A percentile compares a stretch with the other conserved stretches of the same genome.
phyloP scores from a whole-genome alignment of 2,888 invertebrate genomes.

The Abscondita cerata region DNA sequence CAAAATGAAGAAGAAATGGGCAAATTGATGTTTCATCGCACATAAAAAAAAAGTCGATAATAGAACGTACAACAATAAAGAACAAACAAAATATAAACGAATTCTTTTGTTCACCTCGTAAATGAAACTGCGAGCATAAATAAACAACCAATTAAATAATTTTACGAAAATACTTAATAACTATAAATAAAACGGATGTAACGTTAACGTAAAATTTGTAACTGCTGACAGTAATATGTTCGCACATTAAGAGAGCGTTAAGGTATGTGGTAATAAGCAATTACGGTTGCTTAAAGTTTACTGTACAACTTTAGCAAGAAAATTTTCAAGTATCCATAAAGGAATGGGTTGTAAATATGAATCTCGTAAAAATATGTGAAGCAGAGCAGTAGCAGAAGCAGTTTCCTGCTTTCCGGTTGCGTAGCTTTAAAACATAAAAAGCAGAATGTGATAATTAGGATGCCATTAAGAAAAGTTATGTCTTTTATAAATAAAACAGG shows the following conservation, averaged over 20 bases:
- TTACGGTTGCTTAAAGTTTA: slow-evolving; percentile 1
- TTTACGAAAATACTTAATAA: no score
- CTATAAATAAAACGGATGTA: no score
- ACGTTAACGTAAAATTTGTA: no score
- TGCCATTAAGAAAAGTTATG: slow-evolving; percentile 38
- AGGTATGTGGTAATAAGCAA: slow-evolving; percentile 29
- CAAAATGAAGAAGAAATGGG: no score
- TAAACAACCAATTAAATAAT: no score
- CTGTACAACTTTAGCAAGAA: slow-evolving; percentile 6
- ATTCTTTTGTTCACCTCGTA: no score
- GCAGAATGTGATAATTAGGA: slow-evolving; percentile 42
- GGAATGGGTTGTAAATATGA: slow-evolving; percentile 26
- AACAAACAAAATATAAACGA: no score
- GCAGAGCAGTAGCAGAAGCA: slow-evolving; percentile 9
- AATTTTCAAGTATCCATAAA: slow-evolving; percentile 15
- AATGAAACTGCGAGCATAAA: no score
- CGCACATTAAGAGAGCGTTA: slow-evolving; percentile 18
- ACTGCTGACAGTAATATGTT: slow-evolving; percentile 17
- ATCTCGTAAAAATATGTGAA: slow-evolving; percentile 18
- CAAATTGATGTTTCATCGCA: no score
- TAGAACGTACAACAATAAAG: no score
- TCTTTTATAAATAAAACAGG: slow-evolving; percentile 32
- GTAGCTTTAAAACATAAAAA: slow-evolving; percentile 34
- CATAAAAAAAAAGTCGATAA: no score
- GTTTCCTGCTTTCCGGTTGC: slow-evolving; percentile 22